Conservation (phyloP, 23 tunicate species). For the Ciona savignyi region DNA sequence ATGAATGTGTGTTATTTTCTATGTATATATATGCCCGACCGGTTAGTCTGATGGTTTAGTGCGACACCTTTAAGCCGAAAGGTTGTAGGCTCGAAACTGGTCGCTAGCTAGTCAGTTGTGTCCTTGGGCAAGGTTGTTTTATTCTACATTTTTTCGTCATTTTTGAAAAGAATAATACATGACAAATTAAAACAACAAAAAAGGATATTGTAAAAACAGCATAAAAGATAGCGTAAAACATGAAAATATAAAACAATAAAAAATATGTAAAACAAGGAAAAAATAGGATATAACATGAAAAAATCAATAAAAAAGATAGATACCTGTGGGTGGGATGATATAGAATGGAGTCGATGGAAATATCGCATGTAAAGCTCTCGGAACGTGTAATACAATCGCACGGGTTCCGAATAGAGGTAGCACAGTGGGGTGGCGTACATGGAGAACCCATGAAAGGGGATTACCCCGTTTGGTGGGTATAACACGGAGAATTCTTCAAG, state of each 20-base stretch:
- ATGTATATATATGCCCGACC: too few relatives aligned
- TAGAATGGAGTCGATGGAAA: constrained; percentile 76
- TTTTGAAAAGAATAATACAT: too few relatives aligned
- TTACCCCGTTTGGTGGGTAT: constrained; percentile 92
- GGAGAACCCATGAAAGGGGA: constrained; percentile 97
- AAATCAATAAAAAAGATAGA: neutral
- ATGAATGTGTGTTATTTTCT: too few relatives aligned
- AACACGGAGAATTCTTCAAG: constrained; percentile 70
- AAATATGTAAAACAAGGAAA: too few relatives aligned
- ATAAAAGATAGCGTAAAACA: neutral
- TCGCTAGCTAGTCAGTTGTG: too few relatives aligned
- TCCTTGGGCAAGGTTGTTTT: too few relatives aligned
- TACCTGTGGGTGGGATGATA: constrained; percentile 92
- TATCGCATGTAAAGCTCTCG: constrained; percentile 71
- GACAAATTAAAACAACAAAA: constrained; percentile 2
- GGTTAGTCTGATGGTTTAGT: too few relatives aligned
- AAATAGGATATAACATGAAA: too few relatives aligned
- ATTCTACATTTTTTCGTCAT: too few relatives aligned
- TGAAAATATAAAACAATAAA: neutral
- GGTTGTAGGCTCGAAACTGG: too few relatives aligned
- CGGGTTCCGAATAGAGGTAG: constrained; percentile 69
- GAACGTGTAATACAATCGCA: constrained; percentile 62
- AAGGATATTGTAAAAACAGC: neutral
- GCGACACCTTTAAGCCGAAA: too few relatives aligned
- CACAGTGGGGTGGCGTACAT: constrained; percentile 92